These are phyloP conservation scores for Phrynocephalus vlangalii DNA, from an alignment of 2,797 vertebrate species.

Conservation along the genomic window DNA sequence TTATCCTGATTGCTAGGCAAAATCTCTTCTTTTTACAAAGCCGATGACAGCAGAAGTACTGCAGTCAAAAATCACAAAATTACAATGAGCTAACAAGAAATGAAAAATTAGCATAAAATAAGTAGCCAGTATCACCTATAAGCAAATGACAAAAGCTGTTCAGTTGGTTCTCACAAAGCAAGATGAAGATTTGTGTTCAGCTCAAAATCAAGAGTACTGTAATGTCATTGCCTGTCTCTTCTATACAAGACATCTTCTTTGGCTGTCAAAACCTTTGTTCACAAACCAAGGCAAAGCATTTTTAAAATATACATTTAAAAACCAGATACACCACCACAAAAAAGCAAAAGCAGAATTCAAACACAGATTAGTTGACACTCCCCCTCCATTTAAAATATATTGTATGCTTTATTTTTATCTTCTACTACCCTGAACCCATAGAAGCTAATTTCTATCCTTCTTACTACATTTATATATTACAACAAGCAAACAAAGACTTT, in stretches of 20 bases:
- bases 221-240: constrained; percentile 47
- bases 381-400: constrained; percentile 33
- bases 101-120: constrained; percentile 45
- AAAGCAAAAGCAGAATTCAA: constrained; percentile 50
- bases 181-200: constrained; percentile 38
- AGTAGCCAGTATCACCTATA: constrained; percentile 63
- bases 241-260: constrained; percentile 61
- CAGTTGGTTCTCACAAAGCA: constrained; percentile 35
- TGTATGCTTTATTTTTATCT: constrained; percentile 19
- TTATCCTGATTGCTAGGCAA: background rate
- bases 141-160: constrained; percentile 35
- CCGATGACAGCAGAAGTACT: background rate
- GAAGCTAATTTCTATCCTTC: constrained; percentile 63
- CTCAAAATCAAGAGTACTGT: constrained; percentile 45
- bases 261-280: constrained; percentile 80
- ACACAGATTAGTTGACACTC: constrained; percentile 22
- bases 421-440: constrained; percentile 15
- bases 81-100: constrained; percentile 47
- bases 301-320: constrained; percentile 46
- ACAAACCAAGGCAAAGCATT: constrained; percentile 59
- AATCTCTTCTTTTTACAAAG: background rate
- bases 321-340: constrained; percentile 50
- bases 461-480: constrained; percentile 26
- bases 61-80: background rate
- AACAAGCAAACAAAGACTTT: constrained; percentile 72